Evolutionary conservation across 2,888 invertebrate species (phyloP).

Genomic region (Conus canariensis): DNA sequence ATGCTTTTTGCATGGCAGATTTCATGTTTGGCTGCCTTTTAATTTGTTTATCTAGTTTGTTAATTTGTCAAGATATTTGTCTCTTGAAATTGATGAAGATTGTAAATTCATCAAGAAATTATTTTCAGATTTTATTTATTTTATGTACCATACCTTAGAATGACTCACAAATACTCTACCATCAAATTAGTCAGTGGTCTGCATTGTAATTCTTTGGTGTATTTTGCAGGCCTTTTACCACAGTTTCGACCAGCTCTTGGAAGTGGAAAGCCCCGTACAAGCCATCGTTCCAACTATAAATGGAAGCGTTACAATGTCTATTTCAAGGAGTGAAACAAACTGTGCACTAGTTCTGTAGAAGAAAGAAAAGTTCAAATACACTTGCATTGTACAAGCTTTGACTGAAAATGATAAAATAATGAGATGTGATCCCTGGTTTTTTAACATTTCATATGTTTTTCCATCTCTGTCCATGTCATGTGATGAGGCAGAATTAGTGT

Average conservation of each 20-base stretch:
- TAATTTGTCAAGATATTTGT: no score
- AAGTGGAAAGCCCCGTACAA: slow-evolving; percentile 54
- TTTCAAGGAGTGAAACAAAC: slow-evolving; percentile 81
- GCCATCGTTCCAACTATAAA: slow-evolving; percentile 81
- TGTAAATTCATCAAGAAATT: not conserved
- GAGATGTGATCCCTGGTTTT: no score
- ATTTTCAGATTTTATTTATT: not conserved
- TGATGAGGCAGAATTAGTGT: no score
- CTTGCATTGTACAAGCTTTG: not conserved
- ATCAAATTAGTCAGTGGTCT: no score
- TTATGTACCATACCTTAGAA: no score
- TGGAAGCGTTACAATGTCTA: slow-evolving; percentile 91
- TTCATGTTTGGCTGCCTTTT: no score
- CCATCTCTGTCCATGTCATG: no score
- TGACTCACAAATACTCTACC: no score
- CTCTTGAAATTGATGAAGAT: no score
- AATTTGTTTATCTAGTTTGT: no score
- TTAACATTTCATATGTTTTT: no score
- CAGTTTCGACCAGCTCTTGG: slow-evolving; percentile 59
- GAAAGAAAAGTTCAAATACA: not conserved
- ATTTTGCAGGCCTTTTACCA: slow-evolving; percentile 67
- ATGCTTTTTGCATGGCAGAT: no score
- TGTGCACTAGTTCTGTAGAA: not conserved
- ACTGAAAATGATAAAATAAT: not conserved
- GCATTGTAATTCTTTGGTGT: not conserved